Evolutionary conservation across 2,797 vertebrate species (phyloP), one percentile per base, ranked within the genome.

Genomic region (Pangasius krempfi): DNA sequence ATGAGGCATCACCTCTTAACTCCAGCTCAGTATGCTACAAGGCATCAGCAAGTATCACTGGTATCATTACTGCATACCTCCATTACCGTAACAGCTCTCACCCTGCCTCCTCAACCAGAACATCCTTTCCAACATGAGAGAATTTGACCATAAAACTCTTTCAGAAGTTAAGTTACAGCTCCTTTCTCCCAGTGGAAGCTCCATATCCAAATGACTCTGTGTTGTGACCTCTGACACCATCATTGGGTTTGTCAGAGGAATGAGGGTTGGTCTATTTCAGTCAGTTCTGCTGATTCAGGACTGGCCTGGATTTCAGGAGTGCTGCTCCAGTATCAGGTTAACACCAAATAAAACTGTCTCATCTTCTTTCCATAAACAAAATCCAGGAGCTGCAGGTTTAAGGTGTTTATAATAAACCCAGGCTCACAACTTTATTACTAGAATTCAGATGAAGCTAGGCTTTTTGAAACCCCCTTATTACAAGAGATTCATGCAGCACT

Each of bases 241-340:
- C 20, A 56, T 44, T 78, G 60, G 64, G 85, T 81, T 90, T 88
- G 62, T 85, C 47, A 58, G 54, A 52, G 54, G 13, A 68, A 68
- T 52, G 27, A 84, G 2, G n/a, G 3, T 52, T 52, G 18, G 82
- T 58, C 56, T 78, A 52, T 84, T 84, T 87, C 83, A 72, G 58
- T 40, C 54, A 37, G 60, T 88, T 88, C 60, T 89, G 91, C 91
- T 89, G 91, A 91, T 33, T 33, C 54, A 83, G 52, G 66, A 47
- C 44, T 33, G 64, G 86, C 76, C 88, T 25, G 91, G 80, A 87
- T 86, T 88, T 90, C 64, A 50, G 47, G 72, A 84, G 8, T 0
- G 6, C 68, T 84, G 68, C 47, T 85, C 62, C 60, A 80, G 72
- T 62, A 88, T 91, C 60, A 90, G 84, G 86, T 62, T 89, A 88